Evolutionary conservation across 1,140 invertebrate species (phyloP), one percentile per base, ranked within the genome.

Genomic region (Penaeus vannamei): DNA sequence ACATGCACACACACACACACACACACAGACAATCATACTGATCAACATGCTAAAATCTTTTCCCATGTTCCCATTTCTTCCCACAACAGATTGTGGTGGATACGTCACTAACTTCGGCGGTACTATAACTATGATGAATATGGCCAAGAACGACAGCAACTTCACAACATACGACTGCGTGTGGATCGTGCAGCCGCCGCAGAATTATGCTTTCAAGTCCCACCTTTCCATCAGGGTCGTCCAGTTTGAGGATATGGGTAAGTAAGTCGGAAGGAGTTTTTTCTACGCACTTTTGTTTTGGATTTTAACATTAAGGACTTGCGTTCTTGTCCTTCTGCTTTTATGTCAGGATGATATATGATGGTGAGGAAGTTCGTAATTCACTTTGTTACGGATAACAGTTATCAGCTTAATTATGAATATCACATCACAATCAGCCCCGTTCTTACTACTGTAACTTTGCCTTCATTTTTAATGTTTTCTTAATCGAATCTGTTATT

Each of bases 51-150:
- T 26, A 62, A 32, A 23, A 76, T 81, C 7, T 46, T 66, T 32
- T 84, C 59, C 4, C 36, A 42, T 42, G 4, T 42, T 42, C 36
- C 53, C 53, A 10, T 53, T 12, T 53, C 53, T 12, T 53, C 53
- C 10, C 69, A 80, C 20, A 23, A 14, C 89, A 94, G 95, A 96
- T 92, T 96, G 96, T 91, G 96, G 96, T 26, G 96, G 96, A 81
- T 95, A 95, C 92, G 96, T 96, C 5, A 95, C 95, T 79, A 96
- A 96, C 92, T 93, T 95, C 23, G 96, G 96, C 5, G 96, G 96
- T 0, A 94, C 95, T 20, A 96, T 96, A 42, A 96, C 96, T 17
- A 96, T 96, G 96, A 95, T 96, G 94, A 95, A 96, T 91, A 96
- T 96, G 95, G 79, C 91, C 1, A 61, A 36, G 29, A 79, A 72